phyloP scores from a whole-genome alignment of 2,113 vertebrate genomes.

The Calidris pugnax region DNA sequence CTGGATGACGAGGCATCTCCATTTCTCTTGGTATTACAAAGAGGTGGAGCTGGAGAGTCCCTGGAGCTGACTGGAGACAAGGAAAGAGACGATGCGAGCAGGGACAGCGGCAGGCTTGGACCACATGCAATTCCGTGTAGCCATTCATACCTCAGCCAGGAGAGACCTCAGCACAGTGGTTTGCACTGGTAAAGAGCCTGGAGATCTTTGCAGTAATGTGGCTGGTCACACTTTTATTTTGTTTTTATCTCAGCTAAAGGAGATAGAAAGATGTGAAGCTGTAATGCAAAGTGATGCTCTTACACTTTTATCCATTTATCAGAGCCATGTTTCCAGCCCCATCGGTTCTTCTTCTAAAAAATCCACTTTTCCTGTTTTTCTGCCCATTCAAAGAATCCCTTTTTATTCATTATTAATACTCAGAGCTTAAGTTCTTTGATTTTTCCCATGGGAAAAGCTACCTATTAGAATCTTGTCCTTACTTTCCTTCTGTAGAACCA shows the following conservation, averaged over 20 bases:
- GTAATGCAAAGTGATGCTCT: background rate
- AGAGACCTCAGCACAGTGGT: background rate
- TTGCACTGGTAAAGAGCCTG: background rate
- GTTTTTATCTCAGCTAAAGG: background rate
- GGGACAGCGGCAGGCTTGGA: background rate
- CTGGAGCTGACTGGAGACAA: background rate
- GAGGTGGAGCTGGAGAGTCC: background rate
- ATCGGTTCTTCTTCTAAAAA: background rate
- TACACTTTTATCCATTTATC: background rate
- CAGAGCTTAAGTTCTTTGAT: background rate
- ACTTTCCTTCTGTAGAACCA: background rate
- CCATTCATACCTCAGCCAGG: accelerated
- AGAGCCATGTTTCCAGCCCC: background rate
- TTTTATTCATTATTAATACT: background rate
- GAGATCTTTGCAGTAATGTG: background rate
- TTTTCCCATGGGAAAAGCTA: background rate
- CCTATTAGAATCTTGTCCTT: background rate
- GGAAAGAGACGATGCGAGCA: background rate
- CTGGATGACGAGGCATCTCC: background rate
- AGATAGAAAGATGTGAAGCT: background rate
- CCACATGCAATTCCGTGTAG: accelerated
- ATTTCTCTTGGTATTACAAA: background rate
- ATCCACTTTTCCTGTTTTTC: background rate
- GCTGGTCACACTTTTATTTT: background rate
- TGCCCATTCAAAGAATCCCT: background rate